phyloP scores from a whole-genome alignment of 2,113 vertebrate species.

The Corythaixoides concolor region DNA sequence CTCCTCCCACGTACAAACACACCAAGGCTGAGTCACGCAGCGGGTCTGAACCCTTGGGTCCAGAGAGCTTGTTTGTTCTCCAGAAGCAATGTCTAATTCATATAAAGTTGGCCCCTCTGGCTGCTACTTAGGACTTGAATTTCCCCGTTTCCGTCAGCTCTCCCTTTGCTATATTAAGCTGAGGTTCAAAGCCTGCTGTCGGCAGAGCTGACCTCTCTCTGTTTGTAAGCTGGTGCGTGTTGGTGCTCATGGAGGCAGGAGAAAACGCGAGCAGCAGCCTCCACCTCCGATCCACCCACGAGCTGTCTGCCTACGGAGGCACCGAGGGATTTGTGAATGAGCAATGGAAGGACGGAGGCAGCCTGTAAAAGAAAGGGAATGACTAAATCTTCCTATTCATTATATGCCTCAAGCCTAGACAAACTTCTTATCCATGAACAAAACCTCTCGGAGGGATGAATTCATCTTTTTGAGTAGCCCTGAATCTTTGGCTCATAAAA shows the following conservation, averaged over 20 bases:
- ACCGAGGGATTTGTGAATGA: slow-evolving; percentile 15
- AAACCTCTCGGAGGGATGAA: not conserved
- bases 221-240: no score
- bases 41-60: not conserved
- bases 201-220: not conserved
- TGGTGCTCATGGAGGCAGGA: not conserved
- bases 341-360: not conserved
- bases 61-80: not conserved
- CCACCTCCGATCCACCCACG: not conserved
- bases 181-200: not conserved
- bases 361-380: not conserved
- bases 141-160: not conserved
- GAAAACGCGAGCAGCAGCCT: not conserved
- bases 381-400: not conserved
- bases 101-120: not conserved
- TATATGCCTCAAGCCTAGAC: not conserved
- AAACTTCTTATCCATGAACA: not conserved
- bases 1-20: not conserved
- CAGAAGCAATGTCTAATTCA: not conserved
- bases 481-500: not conserved
- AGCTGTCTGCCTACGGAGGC: not conserved
- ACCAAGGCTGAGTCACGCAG: not conserved
- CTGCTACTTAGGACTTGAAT: not conserved
- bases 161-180: not conserved
- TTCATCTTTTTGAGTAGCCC: not conserved